These are phyloP conservation scores for Copidosoma floridanum DNA, from an alignment of 1,140 invertebrate species.

Conservation along the genomic window DNA sequence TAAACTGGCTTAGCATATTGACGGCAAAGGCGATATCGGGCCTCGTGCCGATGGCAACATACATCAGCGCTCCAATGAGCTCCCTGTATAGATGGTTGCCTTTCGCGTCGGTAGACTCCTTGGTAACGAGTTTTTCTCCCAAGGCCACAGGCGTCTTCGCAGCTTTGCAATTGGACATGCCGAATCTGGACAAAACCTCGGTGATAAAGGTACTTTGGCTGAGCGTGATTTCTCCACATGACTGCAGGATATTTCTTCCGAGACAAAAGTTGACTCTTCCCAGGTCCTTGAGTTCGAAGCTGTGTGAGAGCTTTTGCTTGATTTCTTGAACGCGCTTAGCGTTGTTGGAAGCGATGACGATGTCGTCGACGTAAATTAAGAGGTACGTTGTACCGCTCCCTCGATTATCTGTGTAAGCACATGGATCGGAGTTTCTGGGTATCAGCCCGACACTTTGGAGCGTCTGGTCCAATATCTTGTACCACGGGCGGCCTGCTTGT, in stretches of 20 bases:
- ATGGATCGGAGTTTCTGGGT: not conserved
- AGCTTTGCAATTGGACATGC: constrained; percentile 40
- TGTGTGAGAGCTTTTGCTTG: not conserved
- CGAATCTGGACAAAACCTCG: constrained; percentile 32
- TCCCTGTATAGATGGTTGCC: not conserved
- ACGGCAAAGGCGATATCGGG: constrained; percentile 26
- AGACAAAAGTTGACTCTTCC: too few species aligned
- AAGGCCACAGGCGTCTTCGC: constrained; percentile 2
- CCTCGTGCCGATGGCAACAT: not conserved
- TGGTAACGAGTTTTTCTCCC: not conserved
- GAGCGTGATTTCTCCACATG: not conserved
- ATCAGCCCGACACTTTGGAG: not conserved
- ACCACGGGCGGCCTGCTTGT: too few species aligned
- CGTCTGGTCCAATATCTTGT: too few species aligned
- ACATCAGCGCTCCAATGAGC: not conserved
- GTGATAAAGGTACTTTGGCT: not conserved
- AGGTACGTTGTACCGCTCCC: not conserved
- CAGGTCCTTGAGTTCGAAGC: constrained; percentile 11
- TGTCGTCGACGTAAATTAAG: constrained; percentile 3
- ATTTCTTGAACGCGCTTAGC: not conserved
- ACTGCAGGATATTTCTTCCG: too few species aligned
- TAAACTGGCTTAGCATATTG: constrained; percentile 35
- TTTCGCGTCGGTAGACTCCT: not conserved
- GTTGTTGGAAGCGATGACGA: constrained; percentile 7
- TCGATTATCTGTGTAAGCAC: not conserved